Conservation (phyloP, 2,113 vertebrate species). For the Xiphias gladius region DNA sequence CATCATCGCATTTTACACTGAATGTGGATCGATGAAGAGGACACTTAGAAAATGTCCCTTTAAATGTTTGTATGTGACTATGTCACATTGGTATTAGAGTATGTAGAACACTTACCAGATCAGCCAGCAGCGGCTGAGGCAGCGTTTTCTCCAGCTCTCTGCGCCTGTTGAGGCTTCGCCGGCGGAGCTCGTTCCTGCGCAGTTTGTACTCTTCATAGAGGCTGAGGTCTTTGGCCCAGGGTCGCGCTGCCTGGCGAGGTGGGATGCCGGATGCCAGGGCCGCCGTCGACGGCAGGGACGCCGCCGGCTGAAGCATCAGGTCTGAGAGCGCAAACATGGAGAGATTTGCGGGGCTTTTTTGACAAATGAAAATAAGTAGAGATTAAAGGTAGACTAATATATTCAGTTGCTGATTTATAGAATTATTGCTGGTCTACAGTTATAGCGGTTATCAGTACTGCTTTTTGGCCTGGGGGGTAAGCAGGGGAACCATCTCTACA, state of each 20-base stretch:
- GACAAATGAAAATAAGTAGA: neutral
- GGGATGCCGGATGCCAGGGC: neutral
- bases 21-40: neutral
- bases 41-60: neutral
- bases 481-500: too few relatives aligned
- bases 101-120: conserved; percentile 75
- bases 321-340: conserved; percentile 40
- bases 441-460: too few relatives aligned
- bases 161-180: conserved; percentile 71
- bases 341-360: neutral
- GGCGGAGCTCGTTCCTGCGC: conserved; percentile 79
- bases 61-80: too few relatives aligned
- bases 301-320: conserved; percentile 38
- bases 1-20: neutral
- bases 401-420: too few relatives aligned
- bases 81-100: too few relatives aligned
- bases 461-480: too few relatives aligned
- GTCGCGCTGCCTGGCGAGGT: conserved; percentile 40
- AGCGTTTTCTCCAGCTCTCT: conserved; percentile 83
- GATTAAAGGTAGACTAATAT: neutral
- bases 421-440: too few relatives aligned
- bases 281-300: conserved; percentile 19
- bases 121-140: conserved; percentile 83
- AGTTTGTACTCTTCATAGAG: conserved; percentile 83
- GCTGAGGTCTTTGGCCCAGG: conserved; percentile 80